Evolutionary conservation across 2,888 invertebrate genomes (phyloP).

Genomic region (Netelia virgata): DNA sequence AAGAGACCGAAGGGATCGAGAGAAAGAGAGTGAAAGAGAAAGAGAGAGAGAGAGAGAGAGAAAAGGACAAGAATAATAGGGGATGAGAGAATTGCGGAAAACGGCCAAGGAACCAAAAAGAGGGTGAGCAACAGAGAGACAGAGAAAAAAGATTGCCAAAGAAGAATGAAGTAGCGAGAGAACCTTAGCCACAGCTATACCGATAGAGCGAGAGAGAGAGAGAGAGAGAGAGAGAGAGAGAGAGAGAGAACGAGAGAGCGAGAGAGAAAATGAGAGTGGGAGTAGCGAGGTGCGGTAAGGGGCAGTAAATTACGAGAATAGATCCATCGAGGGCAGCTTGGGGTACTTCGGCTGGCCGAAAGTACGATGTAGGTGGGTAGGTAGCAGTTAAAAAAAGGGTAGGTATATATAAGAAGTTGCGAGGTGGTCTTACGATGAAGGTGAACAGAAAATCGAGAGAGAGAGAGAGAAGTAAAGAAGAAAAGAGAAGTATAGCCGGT

Average conservation of each 20-base stretch:
- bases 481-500: slow-evolving; percentile 36
- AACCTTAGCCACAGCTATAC: neutral
- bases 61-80: slow-evolving; percentile 6
- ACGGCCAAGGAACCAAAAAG: slow-evolving; percentile 5
- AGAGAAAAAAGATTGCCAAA: neutral
- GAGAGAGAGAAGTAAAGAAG: neutral
- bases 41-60: neutral
- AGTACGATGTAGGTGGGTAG: slow-evolving; percentile 66
- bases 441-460: slow-evolving; percentile 27
- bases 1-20: slow-evolving; percentile 13
- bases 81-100: slow-evolving; percentile 35
- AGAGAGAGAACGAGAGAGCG: too few relatives aligned
- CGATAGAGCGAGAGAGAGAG: neutral
- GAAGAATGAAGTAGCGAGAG: slow-evolving; percentile 7
- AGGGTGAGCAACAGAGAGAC: neutral
- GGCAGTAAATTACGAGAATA: slow-evolving; percentile 63
- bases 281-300: slow-evolving; percentile 14
- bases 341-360: slow-evolving; percentile 60
- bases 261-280: slow-evolving; percentile 1
- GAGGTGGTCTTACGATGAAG: slow-evolving; percentile 62
- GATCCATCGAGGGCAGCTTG: slow-evolving; percentile 63
- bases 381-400: slow-evolving; percentile 65
- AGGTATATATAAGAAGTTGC: slow-evolving; percentile 68
- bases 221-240: slow-evolving; percentile 2
- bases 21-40: slow-evolving; percentile 19